These are phyloP conservation scores for Brachionus plicatilis DNA, from an alignment of 1,140 invertebrate species.

Conservation along the genomic window DNA sequence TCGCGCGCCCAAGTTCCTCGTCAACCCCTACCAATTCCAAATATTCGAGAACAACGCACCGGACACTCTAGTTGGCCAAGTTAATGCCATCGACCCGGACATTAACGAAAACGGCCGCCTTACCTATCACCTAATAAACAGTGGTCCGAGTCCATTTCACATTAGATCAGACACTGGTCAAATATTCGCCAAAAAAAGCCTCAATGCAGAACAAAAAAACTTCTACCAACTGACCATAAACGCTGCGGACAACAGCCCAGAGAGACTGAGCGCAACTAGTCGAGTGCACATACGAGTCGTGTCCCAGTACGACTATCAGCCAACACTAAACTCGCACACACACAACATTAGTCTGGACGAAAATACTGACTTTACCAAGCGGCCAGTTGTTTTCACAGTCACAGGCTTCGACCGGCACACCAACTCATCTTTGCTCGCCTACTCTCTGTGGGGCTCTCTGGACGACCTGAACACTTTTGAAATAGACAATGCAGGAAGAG, in stretches of 20 bases:
- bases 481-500: background rate
- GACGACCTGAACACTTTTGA: constrained; percentile 36
- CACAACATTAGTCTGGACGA: constrained; percentile 2
- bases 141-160: background rate
- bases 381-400: background rate
- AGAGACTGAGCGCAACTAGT: background rate
- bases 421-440: background rate
- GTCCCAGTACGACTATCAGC: background rate
- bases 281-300: background rate
- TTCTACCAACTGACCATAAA: background rate
- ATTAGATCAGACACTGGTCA: constrained; percentile 38
- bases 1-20: background rate
- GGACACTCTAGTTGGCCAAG: background rate
- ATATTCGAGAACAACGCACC: constrained; percentile 15
- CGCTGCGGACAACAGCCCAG: background rate
- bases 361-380: constrained; percentile 17
- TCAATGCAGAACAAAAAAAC: background rate
- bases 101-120: background rate
- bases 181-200: constrained; percentile 24
- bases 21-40: background rate
- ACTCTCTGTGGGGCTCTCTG: constrained; percentile 20
- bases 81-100: background rate
- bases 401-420: background rate
- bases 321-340: background rate
- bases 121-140: constrained; percentile 5